A percentile compares a stretch with the other conserved stretches of the same genome.
These are phyloP conservation scores for Daubentonia madagascariensis DNA, from an alignment of 2,113 vertebrate species.

Conservation along the genomic window DNA sequence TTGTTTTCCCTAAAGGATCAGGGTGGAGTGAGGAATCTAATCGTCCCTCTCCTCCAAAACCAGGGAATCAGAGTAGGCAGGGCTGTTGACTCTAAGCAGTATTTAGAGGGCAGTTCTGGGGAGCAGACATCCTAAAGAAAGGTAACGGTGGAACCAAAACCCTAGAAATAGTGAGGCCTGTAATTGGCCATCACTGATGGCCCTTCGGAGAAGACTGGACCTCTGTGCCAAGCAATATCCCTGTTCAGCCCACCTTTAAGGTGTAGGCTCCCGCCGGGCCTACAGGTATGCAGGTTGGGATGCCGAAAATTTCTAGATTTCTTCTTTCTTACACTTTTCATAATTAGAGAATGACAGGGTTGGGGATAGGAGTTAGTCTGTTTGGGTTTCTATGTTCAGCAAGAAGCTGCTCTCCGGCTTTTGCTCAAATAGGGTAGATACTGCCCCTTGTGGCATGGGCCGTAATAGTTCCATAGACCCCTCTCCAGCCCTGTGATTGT, in stretches of 20 bases:
- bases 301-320: background rate
- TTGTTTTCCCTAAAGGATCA: constrained; percentile 15
- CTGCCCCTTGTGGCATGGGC: background rate
- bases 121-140: constrained; percentile 24
- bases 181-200: background rate
- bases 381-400: background rate
- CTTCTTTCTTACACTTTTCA: constrained; percentile 11
- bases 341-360: background rate
- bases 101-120: background rate
- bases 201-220: background rate
- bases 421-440: background rate
- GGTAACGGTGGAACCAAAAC: background rate
- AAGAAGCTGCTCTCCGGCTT: constrained; percentile 21
- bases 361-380: background rate
- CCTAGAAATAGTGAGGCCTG: constrained; percentile 43
- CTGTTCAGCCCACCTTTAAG: background rate
- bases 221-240: constrained; percentile 48
- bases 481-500: constrained; percentile 60
- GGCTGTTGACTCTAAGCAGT: background rate
- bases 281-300: background rate
- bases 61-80: constrained; percentile 1
- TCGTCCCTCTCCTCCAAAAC: background rate
- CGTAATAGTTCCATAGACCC: background rate
- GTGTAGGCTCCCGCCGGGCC: background rate
- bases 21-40: background rate